Percentiles rank a stretch among this genome's conserved stretches.
These are phyloP conservation scores for Sclerodermus sp. DNA, from an alignment of 2,888 invertebrate genomes.

Conservation along the genomic window DNA sequence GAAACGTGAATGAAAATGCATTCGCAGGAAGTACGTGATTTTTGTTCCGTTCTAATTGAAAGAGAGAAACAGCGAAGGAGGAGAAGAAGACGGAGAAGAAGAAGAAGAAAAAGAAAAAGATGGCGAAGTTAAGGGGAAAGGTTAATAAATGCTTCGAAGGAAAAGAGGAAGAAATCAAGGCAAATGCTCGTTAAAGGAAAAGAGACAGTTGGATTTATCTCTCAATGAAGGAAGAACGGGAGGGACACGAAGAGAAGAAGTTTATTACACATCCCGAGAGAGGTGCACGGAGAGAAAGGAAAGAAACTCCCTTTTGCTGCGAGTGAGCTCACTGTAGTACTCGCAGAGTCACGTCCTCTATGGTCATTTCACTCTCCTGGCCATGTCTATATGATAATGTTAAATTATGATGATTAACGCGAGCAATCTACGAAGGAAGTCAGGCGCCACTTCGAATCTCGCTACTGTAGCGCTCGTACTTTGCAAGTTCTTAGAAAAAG, in stretches of 20 bases:
- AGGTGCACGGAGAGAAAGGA: background rate
- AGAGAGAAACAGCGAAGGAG: no score
- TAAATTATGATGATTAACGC: no score
- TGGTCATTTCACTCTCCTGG: no score
- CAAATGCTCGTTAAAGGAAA: background rate
- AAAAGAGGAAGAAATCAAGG: background rate
- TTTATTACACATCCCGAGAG: background rate
- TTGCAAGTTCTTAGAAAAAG: no score
- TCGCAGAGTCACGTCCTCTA: no score
- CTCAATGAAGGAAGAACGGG: background rate
- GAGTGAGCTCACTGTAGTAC: no score
- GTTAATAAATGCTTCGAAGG: background rate
- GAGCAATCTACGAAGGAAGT: no score
- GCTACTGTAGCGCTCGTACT: no score
- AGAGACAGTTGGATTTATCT: background rate
- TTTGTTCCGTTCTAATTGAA: background rate
- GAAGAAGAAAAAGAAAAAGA: background rate
- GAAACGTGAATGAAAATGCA: no score
- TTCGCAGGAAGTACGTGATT: background rate
- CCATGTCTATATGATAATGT: no score
- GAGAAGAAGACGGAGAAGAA: background rate
- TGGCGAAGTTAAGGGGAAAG: background rate
- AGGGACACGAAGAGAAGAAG: background rate
- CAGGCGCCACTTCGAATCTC: no score
- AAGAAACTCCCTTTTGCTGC: no score